These are phyloP conservation scores for Muscina levida DNA, from an alignment of 2,888 invertebrate species.

Conservation along the genomic window DNA sequence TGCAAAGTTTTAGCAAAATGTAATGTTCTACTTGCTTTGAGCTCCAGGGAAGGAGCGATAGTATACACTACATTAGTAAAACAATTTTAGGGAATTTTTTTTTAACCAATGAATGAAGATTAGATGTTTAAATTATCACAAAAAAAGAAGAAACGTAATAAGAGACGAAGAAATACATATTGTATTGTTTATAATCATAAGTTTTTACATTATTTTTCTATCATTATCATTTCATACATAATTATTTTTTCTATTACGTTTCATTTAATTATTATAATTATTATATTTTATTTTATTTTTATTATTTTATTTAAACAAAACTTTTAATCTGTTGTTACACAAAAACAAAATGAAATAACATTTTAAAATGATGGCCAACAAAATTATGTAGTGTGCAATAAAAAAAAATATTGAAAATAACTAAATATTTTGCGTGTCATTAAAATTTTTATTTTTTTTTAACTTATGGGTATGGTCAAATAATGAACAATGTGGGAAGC, in stretches of 20 bases:
- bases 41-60: too few species aligned
- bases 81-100: constrained; percentile 63
- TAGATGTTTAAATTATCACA: too few species aligned
- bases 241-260: constrained; percentile 59
- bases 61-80: constrained; percentile 56
- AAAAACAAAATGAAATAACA: not conserved
- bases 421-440: constrained; percentile 9
- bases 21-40: too few species aligned
- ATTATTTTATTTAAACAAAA: constrained; percentile 51
- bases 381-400: constrained; percentile 36
- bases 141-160: constrained; percentile 20
- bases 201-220: constrained; percentile 52
- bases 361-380: constrained; percentile 26
- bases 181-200: constrained; percentile 60
- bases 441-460: constrained; percentile 14
- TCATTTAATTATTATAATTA: constrained; percentile 40
- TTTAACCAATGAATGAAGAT: constrained; percentile 36
- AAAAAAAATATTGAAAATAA: too few species aligned
- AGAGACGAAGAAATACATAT: constrained; percentile 54
- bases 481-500: too few species aligned
- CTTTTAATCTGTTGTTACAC: constrained; percentile 7
- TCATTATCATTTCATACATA: constrained; percentile 49
- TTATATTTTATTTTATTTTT: constrained; percentile 38
- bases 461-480: too few species aligned
- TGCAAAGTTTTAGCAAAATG: too few species aligned